Evolutionary conservation across 2,888 invertebrate species (phyloP).

Genomic region (Orchestes rusci): DNA sequence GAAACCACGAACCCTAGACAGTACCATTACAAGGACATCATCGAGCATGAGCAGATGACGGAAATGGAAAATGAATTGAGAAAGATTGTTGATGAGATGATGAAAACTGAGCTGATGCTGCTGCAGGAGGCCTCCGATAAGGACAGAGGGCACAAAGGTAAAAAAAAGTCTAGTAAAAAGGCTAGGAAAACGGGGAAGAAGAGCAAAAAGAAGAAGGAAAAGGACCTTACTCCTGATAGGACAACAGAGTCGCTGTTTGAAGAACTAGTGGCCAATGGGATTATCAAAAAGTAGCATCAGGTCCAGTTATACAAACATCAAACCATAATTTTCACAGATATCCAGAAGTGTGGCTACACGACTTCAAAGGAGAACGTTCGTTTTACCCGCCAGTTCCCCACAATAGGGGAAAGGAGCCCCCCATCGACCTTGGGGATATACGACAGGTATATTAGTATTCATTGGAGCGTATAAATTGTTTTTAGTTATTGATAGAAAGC

Average conservation of each 20-base stretch:
- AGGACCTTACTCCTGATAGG: slow-evolving; percentile 88
- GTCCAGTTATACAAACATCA: too few species aligned
- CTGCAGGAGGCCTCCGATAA: slow-evolving; percentile 66
- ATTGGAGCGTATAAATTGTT: slow-evolving; percentile 2
- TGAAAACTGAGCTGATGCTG: slow-evolving; percentile 62
- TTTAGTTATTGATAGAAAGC: slow-evolving; percentile 75
- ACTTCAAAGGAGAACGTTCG: slow-evolving; percentile 76
- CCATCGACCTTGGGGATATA: slow-evolving; percentile 64
- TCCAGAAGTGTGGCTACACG: slow-evolving; percentile 40
- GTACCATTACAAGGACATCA: slow-evolving; percentile 71
- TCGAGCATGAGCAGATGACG: slow-evolving; percentile 73
- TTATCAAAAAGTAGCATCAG: slow-evolving; percentile 76
- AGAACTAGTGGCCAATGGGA: slow-evolving; percentile 84
- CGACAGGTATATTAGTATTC: slow-evolving; percentile 13
- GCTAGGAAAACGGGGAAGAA: slow-evolving; percentile 77
- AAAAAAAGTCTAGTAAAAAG: slow-evolving; percentile 74
- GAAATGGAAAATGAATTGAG: slow-evolving; percentile 80
- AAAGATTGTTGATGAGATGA: slow-evolving; percentile 70
- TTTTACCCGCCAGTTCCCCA: slow-evolving; percentile 53
- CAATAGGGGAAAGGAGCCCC: slow-evolving; percentile 49
- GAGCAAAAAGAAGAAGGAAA: slow-evolving; percentile 87
- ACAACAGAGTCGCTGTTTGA: slow-evolving; percentile 87
- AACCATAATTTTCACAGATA: slow-evolving; percentile 31
- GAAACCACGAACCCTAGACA: slow-evolving; percentile 69
- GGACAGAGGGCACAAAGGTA: slow-evolving; percentile 65